Conservation (phyloP, 2,888 invertebrate genomes). For the Fragum fragum region DNA sequence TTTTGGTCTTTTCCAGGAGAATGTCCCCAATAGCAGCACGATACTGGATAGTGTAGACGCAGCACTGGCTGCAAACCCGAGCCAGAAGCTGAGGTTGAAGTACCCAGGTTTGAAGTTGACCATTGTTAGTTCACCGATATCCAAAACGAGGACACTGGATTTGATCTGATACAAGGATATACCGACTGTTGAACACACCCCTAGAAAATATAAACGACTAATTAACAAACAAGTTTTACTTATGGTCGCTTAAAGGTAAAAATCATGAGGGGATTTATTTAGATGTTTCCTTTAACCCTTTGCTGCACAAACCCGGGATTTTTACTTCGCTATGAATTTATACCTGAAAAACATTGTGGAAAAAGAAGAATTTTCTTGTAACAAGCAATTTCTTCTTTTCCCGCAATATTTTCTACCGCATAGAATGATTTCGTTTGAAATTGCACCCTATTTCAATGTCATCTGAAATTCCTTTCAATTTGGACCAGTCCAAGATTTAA, state of each 20-base stretch:
- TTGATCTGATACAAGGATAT: slow-evolving; percentile 58
- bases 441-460: no score
- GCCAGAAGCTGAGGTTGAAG: slow-evolving; percentile 37
- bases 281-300: not conserved
- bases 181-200: slow-evolving; percentile 29
- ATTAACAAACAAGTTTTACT: no score
- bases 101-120: slow-evolving; percentile 42
- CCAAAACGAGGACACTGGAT: slow-evolving; percentile 33
- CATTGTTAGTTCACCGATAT: slow-evolving; percentile 51
- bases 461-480: no score
- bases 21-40: slow-evolving; percentile 41
- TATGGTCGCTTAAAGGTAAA: no score
- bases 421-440: no score
- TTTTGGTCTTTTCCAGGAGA: slow-evolving; percentile 45
- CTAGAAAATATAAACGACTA: slow-evolving; percentile 7
- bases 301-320: no score
- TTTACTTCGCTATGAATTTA: no score
- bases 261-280: no score
- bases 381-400: not conserved
- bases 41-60: slow-evolving; percentile 21
- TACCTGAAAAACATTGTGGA: not conserved
- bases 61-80: slow-evolving; percentile 38
- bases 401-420: not conserved
- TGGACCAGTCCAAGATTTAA: no score
- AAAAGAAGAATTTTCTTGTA: not conserved